Evolutionary conservation across 1,140 invertebrate genomes (phyloP).

Genomic region (Watersipora subatra): DNA sequence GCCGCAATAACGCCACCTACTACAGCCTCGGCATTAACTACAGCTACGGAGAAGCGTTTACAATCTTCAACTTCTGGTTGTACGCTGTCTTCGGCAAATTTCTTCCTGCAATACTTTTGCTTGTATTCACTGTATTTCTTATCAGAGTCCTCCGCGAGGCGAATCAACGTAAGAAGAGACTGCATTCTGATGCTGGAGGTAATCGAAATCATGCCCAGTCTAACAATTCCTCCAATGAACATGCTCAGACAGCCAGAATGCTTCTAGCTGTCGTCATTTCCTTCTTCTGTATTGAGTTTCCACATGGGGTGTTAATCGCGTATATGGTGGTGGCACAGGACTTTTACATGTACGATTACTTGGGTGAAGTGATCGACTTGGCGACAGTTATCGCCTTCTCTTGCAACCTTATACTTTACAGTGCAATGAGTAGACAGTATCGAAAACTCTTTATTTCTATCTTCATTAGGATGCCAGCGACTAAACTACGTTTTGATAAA

Average conservation of each 20-base stretch:
- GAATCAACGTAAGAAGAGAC: constrained; percentile 27
- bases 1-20: constrained; percentile 6
- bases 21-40: not conserved
- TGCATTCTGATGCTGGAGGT: constrained; percentile 25
- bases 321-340: constrained; percentile 27
- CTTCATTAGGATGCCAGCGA: constrained; percentile 12
- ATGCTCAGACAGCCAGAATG: constrained; percentile 77
- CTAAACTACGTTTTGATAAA: not conserved
- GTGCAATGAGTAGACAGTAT: constrained; percentile 84
- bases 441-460: constrained; percentile 56
- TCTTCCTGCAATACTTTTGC: constrained; percentile 40
- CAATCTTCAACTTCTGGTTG: constrained; percentile 28
- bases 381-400: constrained; percentile 77
- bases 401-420: constrained; percentile 84
- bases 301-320: constrained; percentile 43
- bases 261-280: constrained; percentile 69
- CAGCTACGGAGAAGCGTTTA: not conserved
- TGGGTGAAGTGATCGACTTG: constrained; percentile 80
- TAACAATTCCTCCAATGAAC: constrained; percentile 25
- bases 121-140: constrained; percentile 40
- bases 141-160: constrained; percentile 40
- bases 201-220: too few species aligned
- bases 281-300: constrained; percentile 74
- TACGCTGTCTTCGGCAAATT: constrained; percentile 33
- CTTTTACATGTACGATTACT: constrained; percentile 39